A percentile compares a stretch with the other conserved stretches of the same genome.
phyloP scores from a whole-genome alignment of 2,113 vertebrate genomes.

The Callithrix jacchus region DNA sequence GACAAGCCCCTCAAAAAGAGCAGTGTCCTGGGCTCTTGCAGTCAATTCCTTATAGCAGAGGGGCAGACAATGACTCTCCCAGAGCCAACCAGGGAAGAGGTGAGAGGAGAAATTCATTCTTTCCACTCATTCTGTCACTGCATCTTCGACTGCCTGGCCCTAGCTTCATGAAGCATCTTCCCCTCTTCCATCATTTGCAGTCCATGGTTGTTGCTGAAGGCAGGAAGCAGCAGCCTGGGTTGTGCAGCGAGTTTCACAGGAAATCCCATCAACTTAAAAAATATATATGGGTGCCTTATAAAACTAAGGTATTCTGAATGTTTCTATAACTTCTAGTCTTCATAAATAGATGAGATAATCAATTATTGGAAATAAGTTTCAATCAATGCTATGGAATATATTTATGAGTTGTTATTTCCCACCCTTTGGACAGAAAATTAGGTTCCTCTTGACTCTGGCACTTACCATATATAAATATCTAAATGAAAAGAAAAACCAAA shows the following conservation, averaged over 20 bases:
- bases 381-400: not conserved
- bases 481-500: constrained; percentile 46
- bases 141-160: not conserved
- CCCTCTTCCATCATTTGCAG: not conserved
- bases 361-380: not conserved
- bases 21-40: no score
- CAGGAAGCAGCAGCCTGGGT: not conserved
- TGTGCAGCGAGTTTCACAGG: not conserved
- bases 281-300: not conserved
- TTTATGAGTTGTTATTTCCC: not conserved
- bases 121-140: not conserved
- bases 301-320: not conserved
- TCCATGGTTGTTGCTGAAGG: not conserved
- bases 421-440: not conserved
- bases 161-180: not conserved
- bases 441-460: constrained; percentile 40
- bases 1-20: not conserved
- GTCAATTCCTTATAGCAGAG: not conserved
- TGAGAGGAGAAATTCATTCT: not conserved
- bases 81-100: not conserved
- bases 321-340: not conserved
- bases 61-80: not conserved
- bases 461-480: constrained; percentile 38
- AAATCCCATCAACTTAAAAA: not conserved
- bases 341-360: not conserved